Conservation (phyloP, 2,888 invertebrate genomes). For the Terebella lapidaria region DNA sequence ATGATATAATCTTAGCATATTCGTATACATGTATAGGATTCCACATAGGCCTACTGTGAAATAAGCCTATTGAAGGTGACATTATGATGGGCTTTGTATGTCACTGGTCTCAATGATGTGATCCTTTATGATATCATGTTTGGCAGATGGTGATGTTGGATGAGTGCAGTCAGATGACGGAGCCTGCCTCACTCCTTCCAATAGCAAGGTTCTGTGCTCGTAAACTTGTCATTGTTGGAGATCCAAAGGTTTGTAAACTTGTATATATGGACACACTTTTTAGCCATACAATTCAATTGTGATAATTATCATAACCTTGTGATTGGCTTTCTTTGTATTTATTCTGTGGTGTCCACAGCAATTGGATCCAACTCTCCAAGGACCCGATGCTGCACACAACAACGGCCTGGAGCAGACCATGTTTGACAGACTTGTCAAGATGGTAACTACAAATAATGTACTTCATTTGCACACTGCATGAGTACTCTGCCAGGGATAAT, state of each 20-base stretch:
- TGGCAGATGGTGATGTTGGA: conserved; percentile 40
- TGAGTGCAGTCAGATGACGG: conserved; percentile 47
- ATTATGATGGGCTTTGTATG: no score
- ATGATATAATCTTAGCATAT: no score
- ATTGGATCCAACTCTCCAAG: conserved; percentile 43
- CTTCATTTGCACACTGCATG: no score
- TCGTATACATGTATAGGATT: no score
- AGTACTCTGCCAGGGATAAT: no score
- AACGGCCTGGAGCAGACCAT: conserved; percentile 41
- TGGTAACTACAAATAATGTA: conserved; percentile 27
- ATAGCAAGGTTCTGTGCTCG: conserved; percentile 38
- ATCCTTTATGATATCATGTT: no score
- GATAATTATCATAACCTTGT: not conserved
- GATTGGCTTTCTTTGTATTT: not conserved
- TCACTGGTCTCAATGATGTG: no score
- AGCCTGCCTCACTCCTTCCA: conserved; percentile 41
- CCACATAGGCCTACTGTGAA: no score
- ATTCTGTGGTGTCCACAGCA: no score
- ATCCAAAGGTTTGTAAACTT: conserved; percentile 39
- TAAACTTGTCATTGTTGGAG: conserved; percentile 42
- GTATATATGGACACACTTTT: no score
- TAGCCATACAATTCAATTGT: not conserved
- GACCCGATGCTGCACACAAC: conserved; percentile 32
- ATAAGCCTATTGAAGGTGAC: no score
- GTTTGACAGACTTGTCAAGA: conserved; percentile 38